Percentiles rank a stretch among this genome's conserved stretches.
phyloP scores from a whole-genome alignment of 2,113 vertebrate genomes.

The Pseudorhombus dupliciocellatus region DNA sequence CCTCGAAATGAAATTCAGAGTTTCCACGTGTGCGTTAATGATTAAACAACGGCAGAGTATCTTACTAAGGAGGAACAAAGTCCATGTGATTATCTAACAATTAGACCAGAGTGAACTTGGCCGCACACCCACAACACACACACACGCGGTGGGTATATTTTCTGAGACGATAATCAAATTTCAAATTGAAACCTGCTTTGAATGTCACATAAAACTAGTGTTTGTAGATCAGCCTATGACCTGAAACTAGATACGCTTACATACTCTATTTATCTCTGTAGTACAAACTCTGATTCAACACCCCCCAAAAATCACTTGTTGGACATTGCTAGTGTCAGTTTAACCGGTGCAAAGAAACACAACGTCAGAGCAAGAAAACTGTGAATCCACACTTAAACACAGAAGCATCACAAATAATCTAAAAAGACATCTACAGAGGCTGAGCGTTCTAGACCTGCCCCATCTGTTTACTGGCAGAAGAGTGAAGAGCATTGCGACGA shows the following conservation, averaged over 20 bases:
- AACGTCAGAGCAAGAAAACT: background rate
- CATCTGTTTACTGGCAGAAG: slow-evolving; percentile 20
- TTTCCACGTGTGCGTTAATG: slow-evolving; percentile 63
- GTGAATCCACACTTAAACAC: background rate
- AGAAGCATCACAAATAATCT: background rate
- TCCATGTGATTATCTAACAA: slow-evolving; percentile 70
- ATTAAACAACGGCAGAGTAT: slow-evolving; percentile 67
- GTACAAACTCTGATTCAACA: background rate
- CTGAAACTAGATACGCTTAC: background rate
- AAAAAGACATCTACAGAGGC: slow-evolving; percentile 15
- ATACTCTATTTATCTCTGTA: background rate
- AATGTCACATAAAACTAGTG: background rate
- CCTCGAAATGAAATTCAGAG: slow-evolving; percentile 10
- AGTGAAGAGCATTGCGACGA: slow-evolving; percentile 22
- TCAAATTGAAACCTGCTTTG: background rate
- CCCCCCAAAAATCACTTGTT: background rate
- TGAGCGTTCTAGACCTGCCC: background rate
- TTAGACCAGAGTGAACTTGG: slow-evolving; percentile 55
- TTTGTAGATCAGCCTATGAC: background rate
- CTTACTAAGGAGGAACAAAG: slow-evolving; percentile 68
- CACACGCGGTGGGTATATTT: slow-evolving; percentile 14
- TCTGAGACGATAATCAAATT: background rate
- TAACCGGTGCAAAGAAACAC: background rate
- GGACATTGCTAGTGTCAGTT: background rate
- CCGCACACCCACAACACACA: slow-evolving; percentile 31